A percentile compares a stretch with the other conserved stretches of the same genome.
Conservation (phyloP, 2,888 invertebrate species). For the Eupithecia tripunctaria region DNA sequence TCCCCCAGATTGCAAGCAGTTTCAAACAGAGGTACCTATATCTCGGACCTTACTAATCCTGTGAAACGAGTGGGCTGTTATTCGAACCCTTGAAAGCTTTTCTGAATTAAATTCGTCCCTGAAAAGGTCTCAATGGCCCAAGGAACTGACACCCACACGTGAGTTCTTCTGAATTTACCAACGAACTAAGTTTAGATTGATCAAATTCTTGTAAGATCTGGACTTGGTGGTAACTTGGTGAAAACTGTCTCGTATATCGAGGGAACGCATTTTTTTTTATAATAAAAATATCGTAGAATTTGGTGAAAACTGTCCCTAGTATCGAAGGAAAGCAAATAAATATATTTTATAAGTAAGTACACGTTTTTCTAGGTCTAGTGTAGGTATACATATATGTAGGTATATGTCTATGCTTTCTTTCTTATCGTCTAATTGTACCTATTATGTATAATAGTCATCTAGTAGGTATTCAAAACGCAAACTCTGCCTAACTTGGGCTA, state of each 20-base stretch:
- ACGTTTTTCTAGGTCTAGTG: neutral
- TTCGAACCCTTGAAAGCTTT: constrained; percentile 17
- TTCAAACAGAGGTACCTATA: constrained; percentile 7
- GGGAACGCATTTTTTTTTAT: too few relatives aligned
- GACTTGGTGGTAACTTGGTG: neutral
- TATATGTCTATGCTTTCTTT: too few relatives aligned
- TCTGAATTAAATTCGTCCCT: constrained; percentile 14
- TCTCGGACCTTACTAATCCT: constrained; percentile 13
- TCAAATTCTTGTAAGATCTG: neutral
- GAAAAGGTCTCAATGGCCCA: constrained; percentile 9
- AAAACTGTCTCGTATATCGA: neutral
- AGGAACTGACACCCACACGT: neutral
- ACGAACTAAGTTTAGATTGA: neutral
- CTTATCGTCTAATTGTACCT: too few relatives aligned
- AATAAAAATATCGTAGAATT: neutral
- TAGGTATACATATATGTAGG: too few relatives aligned
- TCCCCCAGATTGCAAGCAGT: constrained; percentile 5
- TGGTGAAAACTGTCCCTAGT: neutral
- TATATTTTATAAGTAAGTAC: too few relatives aligned
- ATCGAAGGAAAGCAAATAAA: neutral
- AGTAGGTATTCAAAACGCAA: too few relatives aligned
- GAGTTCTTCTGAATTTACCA: neutral
- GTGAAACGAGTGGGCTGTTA: constrained; percentile 13
- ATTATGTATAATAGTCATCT: too few relatives aligned
- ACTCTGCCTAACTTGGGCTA: too few relatives aligned